phyloP scores from a whole-genome alignment of 2,797 vertebrate species.

The Valencia hispanica region DNA sequence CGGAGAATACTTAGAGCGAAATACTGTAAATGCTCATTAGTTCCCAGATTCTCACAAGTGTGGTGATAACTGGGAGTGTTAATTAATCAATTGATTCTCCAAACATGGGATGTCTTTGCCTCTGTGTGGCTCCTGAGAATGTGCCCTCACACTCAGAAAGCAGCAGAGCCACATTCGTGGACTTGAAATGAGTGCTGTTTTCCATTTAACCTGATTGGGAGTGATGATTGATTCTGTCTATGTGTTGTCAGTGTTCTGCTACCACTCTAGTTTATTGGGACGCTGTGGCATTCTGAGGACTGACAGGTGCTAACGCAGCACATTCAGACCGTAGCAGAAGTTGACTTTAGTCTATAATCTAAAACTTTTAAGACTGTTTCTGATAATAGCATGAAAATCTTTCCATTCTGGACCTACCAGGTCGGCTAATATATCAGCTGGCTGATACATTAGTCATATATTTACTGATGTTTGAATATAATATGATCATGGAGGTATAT shows the following conservation, averaged over 20 bases:
- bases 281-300: slow-evolving; percentile 16
- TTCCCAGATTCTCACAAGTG: neutral
- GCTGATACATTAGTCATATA: neutral
- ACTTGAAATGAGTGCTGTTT: slow-evolving; percentile 36
- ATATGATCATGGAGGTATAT: neutral
- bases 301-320: slow-evolving; percentile 57
- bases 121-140: neutral
- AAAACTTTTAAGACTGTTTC: slow-evolving; percentile 11
- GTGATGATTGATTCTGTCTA: slow-evolving; percentile 70
- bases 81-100: slow-evolving; percentile 19
- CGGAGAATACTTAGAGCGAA: neutral
- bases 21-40: neutral
- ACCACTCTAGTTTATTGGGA: slow-evolving; percentile 71
- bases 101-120: slow-evolving; percentile 4
- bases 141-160: slow-evolving; percentile 4
- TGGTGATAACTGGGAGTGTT: slow-evolving; percentile 32
- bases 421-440: neutral
- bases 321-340: slow-evolving; percentile 20
- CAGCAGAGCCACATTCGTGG: slow-evolving; percentile 6
- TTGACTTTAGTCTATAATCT: slow-evolving; percentile 21
- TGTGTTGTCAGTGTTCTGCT: slow-evolving; percentile 51
- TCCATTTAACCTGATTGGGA: slow-evolving; percentile 72
- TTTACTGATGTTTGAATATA: neutral
- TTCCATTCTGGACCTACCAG: neutral
- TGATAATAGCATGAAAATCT: neutral